Percentiles rank a stretch among this genome's conserved stretches.
These are phyloP conservation scores for Pyrocephalus nanus DNA, from an alignment of 2,797 vertebrate species.

Conservation along the genomic window DNA sequence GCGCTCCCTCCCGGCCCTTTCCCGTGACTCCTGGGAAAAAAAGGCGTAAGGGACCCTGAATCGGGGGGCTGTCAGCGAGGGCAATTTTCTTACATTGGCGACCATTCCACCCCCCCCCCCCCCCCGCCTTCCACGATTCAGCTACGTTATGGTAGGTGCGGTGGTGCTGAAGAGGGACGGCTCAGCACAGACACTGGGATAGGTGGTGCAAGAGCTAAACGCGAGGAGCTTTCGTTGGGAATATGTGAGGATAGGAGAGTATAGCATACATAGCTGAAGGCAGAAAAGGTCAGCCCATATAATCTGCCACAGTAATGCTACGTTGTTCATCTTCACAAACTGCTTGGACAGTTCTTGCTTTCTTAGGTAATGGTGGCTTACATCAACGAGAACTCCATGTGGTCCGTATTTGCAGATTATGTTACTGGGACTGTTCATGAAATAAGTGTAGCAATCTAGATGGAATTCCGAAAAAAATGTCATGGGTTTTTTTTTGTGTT, in stretches of 20 bases:
- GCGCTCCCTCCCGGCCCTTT: neutral
- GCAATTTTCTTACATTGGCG: rapidly evolving
- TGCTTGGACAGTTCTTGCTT: neutral
- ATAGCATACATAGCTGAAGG: neutral
- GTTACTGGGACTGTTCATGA: neutral
- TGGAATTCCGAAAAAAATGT: neutral
- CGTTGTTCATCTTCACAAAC: neutral
- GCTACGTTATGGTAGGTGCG: rapidly evolving
- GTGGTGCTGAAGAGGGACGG: neutral
- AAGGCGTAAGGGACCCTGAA: rapidly evolving
- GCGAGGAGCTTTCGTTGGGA: neutral
- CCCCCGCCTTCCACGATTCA: rapidly evolving
- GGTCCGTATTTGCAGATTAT: neutral
- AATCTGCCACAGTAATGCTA: neutral
- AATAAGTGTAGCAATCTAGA: neutral
- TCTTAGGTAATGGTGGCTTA: neutral
- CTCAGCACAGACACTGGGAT: neutral
- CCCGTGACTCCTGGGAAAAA: neutral
- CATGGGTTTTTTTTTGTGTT: neutral
- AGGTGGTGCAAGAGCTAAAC: neutral
- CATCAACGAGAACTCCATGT: neutral
- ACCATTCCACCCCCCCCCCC: too few species aligned
- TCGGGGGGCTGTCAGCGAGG: too few species aligned
- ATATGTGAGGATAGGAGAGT: neutral
- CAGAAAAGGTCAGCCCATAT: rapidly evolving